These are phyloP conservation scores for Unio pictorum DNA, from an alignment of 2,888 invertebrate genomes.

Conservation along the genomic window DNA sequence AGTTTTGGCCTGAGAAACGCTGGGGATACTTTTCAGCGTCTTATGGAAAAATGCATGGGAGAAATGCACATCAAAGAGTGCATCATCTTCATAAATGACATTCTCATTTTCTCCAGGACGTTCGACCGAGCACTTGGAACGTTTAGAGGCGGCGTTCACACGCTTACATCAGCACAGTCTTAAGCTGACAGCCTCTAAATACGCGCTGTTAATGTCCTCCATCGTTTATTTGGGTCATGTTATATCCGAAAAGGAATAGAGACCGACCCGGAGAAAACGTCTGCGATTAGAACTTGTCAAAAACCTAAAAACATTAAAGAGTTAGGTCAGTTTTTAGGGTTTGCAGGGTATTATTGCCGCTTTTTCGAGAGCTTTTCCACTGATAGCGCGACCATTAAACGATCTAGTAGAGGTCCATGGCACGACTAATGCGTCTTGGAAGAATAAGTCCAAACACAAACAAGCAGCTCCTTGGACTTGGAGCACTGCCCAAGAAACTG, in stretches of 20 bases:
- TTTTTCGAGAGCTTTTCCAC: conserved; percentile 1
- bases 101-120: too few species aligned
- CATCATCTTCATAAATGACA: too few species aligned
- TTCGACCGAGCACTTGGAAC: too few species aligned
- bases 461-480: conserved; percentile 13
- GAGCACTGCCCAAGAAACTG: conserved; percentile 10
- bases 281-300: conserved; percentile 1
- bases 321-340: not conserved
- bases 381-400: conserved; percentile 1
- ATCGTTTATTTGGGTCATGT: too few species aligned
- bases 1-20: too few species aligned
- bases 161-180: too few species aligned
- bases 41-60: too few species aligned
- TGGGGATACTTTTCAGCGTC: too few species aligned
- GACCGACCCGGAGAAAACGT: not conserved
- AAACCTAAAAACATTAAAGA: conserved; percentile 5
- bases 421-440: not conserved
- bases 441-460: not conserved
- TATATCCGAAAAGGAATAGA: not conserved
- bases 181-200: not conserved
- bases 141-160: too few species aligned
- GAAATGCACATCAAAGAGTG: too few species aligned
- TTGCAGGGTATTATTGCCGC: not conserved
- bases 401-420: conserved; percentile 1
- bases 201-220: conserved; percentile 1